Evolutionary conservation across 37 sponge, comb jelly and placozoan genomes (phyloP), one percentile per base, ranked within the genome.

Genomic region (Aplysina aerophoba): DNA sequence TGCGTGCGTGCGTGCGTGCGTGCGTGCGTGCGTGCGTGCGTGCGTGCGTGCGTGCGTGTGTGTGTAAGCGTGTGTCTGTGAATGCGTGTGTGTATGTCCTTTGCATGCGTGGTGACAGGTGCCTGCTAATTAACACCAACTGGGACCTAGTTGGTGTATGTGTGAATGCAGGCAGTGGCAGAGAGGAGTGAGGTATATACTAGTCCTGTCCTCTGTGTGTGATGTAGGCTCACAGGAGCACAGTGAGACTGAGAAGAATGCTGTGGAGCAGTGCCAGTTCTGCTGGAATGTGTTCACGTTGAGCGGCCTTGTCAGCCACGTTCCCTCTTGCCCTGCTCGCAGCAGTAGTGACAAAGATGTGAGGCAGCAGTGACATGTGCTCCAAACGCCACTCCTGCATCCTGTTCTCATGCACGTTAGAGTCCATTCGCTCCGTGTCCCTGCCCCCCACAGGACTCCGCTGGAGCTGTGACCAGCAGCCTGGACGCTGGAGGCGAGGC

Each of bases 221-320:
- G 50, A 8, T 44, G 50, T 44, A 44, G 50, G 50, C 8, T 8
- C 50, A 44, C 6, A 8, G 3, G 50, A 44, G 8, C 3, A 3
- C 8, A 44, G 50, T 44, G 50, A 44, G 50, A 11, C 50, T 44
- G 50, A 44, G 14, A 44, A 56, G 4, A 0, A 17, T 19, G 80
- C 50, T 0, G 39, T 74, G 56, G 79, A 85, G 27, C 86, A 86
- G 25, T 83, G 90, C 35, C 83, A 74, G 20, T 66, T 81, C 34
- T 86, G 83, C 40, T 65, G 80, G 56, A 59, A 50, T 17, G 15
- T 80, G 71, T 89, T 80, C 44, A 62, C 89, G 4, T 28, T 89
- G 57, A 30, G 53, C 68, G 89, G 85, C 15, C 85, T 89, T 25
- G 69, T 87, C 41, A 53, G 25, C 13, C 88, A 87, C 60, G 40